Evolutionary conservation across 2,888 invertebrate genomes (phyloP), one percentile per base, ranked within the genome.

Genomic region (Leucophenga montana): DNA sequence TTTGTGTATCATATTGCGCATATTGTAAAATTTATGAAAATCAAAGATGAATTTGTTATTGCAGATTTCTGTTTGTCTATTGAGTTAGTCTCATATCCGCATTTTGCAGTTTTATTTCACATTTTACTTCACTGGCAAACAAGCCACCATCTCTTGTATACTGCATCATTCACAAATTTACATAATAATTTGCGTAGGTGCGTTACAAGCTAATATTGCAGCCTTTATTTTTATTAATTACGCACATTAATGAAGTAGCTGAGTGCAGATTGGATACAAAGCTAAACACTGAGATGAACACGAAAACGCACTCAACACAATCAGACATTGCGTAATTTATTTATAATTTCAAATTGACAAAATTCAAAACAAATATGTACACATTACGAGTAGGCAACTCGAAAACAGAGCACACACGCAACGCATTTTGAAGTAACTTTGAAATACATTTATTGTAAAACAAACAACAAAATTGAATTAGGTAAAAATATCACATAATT

Each of bases 401-500:
- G 27, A 31, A 57, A n/a, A 27, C n/a, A 16, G 50, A 16, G 50
- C 6, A 13, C 50, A 13, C 50, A 50, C 16, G 50, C 50, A 50
- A 50, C 2, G 50, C 50, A 50, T 50, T 50, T 50, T 16, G 48
- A 5, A 48, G 48, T 50, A n/a, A 18, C 14, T 9, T 4, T 48
- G 14, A 4, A 14, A 18, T 14, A 16, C 16, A 50, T 4, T 13
- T 48, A 4, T 44, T 44, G 44, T 44, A 48, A 48, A 50, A 59
- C 33, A 59, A 59, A 27, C 11, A 33, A 59, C 14, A 3, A 27
- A 59, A 14, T 14, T 6, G 27, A 59, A 59, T 3, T 27, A 59
- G 27, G n/a, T 50, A 56, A 22, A 56, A 56, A 18, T 27, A 59
- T 59, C 27, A 27, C 59, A 27, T 33, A 59, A 59, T 59, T 56